These are phyloP conservation scores for Lasioglossum marginatum DNA, from an alignment of 2,888 invertebrate species.

Conservation along the genomic window DNA sequence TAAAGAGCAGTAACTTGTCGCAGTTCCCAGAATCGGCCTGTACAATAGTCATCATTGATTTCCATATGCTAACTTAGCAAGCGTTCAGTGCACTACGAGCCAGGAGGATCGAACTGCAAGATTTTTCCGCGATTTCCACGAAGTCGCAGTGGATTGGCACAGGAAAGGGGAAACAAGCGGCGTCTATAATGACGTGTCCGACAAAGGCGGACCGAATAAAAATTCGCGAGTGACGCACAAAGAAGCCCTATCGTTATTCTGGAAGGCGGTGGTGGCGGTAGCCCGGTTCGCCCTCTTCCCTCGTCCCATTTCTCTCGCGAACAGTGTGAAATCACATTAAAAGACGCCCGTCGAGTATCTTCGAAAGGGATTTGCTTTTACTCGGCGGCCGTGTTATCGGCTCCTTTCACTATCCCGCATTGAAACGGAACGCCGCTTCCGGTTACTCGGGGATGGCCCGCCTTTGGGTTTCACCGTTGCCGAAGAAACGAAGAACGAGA, in stretches of 20 bases:
- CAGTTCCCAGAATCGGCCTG: too few species aligned
- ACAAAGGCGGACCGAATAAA: constrained; percentile 26
- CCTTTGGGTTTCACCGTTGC: constrained; percentile 31
- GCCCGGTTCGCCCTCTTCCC: background rate
- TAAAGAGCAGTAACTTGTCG: too few species aligned
- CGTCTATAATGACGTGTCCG: background rate
- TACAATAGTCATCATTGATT: background rate
- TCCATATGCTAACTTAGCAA: background rate
- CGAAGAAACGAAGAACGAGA: constrained; percentile 49
- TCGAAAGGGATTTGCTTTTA: constrained; percentile 57
- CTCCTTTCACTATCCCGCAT: constrained; percentile 66
- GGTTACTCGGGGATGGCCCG: constrained; percentile 55
- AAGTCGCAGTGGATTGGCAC: background rate
- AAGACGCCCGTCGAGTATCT: constrained; percentile 49
- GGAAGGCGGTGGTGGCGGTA: background rate
- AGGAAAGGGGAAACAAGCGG: background rate
- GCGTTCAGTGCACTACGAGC: background rate
- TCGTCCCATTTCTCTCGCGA: constrained; percentile 5
- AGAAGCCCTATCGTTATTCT: constrained; percentile 34
- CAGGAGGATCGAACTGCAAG: background rate
- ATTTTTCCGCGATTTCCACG: background rate
- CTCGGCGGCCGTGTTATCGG: constrained; percentile 57
- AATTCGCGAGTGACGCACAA: constrained; percentile 34
- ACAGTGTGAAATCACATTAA: constrained; percentile 57
- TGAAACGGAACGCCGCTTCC: constrained; percentile 69